phyloP scores from a whole-genome alignment of 2,113 vertebrate genomes.

The Motacilla alba region DNA sequence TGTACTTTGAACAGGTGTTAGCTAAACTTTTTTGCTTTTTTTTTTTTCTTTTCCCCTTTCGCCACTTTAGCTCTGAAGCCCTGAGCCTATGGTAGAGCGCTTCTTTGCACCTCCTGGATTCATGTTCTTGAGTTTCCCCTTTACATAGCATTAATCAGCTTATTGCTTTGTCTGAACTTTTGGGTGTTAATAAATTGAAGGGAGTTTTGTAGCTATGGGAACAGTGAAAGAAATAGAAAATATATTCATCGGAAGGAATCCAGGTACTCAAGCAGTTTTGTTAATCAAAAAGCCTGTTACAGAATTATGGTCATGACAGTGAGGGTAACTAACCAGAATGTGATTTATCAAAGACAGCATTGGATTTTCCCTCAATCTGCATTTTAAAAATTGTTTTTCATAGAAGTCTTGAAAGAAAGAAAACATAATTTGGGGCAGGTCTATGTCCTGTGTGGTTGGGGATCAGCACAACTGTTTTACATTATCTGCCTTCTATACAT shows the following conservation, averaged over 20 bases:
- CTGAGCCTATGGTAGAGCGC: neutral
- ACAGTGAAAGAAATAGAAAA: neutral
- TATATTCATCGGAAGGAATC: neutral
- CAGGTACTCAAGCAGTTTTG: neutral
- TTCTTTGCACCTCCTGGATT: neutral
- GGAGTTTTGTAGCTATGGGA: neutral
- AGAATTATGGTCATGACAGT: neutral
- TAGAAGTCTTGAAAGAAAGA: neutral
- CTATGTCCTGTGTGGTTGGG: neutral
- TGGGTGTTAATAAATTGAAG: neutral
- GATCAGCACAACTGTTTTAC: neutral
- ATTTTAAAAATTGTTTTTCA: neutral
- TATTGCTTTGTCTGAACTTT: neutral
- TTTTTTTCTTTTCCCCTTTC: neutral
- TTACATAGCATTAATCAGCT: neutral
- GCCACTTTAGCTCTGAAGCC: neutral
- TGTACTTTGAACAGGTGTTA: neutral
- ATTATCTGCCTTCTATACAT: neutral
- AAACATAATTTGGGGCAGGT: neutral
- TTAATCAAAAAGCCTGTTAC: neutral
- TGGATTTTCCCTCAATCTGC: neutral
- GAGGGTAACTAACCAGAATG: neutral
- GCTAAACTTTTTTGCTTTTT: neutral
- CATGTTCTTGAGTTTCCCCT: neutral
- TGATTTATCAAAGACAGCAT: neutral